Evolutionary conservation across 2,888 invertebrate genomes (phyloP).

Genomic region (Apodemia mormo): DNA sequence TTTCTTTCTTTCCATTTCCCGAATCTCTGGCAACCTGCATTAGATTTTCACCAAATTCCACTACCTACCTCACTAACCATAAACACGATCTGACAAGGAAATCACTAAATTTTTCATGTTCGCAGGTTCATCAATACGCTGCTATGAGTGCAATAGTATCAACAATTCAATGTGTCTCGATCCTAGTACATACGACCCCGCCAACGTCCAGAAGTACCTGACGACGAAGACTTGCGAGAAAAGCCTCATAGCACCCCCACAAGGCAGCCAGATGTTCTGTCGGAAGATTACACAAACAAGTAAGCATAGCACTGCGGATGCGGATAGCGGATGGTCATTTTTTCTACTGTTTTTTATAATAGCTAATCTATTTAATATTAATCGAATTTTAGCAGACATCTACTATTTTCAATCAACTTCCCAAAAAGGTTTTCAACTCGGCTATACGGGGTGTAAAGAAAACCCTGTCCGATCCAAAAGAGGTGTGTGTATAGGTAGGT

Average conservation of each 20-base stretch:
- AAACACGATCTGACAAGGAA: too few species aligned
- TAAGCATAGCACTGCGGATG: constrained; percentile 60
- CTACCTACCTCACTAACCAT: too few species aligned
- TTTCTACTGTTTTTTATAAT: background rate
- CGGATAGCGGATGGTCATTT: background rate
- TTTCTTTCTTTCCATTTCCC: too few species aligned
- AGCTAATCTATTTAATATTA: too few species aligned
- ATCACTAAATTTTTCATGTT: background rate
- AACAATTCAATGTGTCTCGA: constrained; percentile 85
- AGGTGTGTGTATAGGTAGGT: too few species aligned
- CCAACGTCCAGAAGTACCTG: constrained; percentile 60
- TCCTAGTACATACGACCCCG: constrained; percentile 71
- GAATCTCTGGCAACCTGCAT: too few species aligned
- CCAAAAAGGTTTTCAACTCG: too few species aligned
- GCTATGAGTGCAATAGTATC: constrained; percentile 89
- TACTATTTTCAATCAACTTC: too few species aligned
- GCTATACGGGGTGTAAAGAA: too few species aligned
- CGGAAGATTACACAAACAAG: constrained; percentile 86
- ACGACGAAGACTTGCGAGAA: constrained; percentile 70
- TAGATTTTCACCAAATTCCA: too few species aligned
- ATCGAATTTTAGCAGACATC: too few species aligned
- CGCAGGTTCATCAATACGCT: constrained; percentile 80
- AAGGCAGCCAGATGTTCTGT: constrained; percentile 81
- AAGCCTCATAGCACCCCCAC: constrained; percentile 41
- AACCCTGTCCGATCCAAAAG: too few species aligned